Evolutionary conservation across 2,888 invertebrate species (phyloP), one percentile per base, ranked within the genome.

Genomic region (Macaria liturata): DNA sequence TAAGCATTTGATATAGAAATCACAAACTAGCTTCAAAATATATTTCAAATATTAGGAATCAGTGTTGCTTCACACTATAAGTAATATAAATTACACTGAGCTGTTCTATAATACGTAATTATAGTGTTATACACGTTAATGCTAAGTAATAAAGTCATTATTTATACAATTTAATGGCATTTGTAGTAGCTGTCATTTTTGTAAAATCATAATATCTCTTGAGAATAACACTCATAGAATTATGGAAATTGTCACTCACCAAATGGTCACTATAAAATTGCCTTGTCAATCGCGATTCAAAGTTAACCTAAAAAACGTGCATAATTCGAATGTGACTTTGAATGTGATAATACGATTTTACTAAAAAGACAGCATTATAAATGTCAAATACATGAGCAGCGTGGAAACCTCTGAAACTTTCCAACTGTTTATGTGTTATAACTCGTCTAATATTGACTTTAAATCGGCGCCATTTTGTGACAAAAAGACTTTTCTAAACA

Each of bases 71-170:
- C 78, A 83, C 83, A 84, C 80, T 48, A 44, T 76, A 20, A 20
- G 20, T 76, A 79, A 83, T 76, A 74, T 78, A 78, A 69, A 72
- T 75, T 76, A 84, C 88, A 90, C 87, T 80, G 87, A 86, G 86
- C 87, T 87, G 84, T 89, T 89, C 82, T 81, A 76, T 80, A 76
- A 90, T 90, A 91, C 91, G 90, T 91, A 90, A 89, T 76, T 67
- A 84, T 88, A 88, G 87, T 87, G 87, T 81, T 81, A 88, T 79
- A 88, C 88, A 84, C 81, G 81, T 82, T 86, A 86, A 84, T 78
- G 67, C 71, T 89, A 88, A 88, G 88, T 76, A 77, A 78, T 76
- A 76, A 76, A 84, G 76, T 77, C 80, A 84, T 84, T 84, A 86
- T 86, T 83, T 88, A 85, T 86, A 87, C 83, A 83, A 83, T 70